phyloP scores from a whole-genome alignment of 2,888 invertebrate species.

The Tetrapedia diversipes region DNA sequence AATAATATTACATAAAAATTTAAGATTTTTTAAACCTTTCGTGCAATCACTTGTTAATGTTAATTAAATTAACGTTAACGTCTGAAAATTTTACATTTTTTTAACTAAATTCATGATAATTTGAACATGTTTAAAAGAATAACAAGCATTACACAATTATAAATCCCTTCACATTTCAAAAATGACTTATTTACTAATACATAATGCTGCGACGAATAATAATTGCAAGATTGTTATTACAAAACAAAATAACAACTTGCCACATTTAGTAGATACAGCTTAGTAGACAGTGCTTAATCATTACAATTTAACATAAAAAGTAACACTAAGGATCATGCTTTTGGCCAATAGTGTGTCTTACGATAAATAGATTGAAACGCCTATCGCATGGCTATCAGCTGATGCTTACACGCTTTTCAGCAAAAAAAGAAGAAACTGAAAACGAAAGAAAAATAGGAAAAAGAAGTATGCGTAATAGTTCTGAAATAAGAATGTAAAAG shows the following conservation, averaged over 20 bases:
- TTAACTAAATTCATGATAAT: no score
- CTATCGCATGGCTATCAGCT: not conserved
- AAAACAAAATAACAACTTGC: not conserved
- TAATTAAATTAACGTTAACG: no score
- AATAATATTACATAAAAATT: not conserved
- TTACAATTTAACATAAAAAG: slow-evolving; percentile 1
- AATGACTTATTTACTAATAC: not conserved
- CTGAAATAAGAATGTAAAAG: no score
- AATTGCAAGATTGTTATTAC: not conserved
- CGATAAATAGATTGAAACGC: not conserved
- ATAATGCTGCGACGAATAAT: not conserved
- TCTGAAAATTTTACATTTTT: no score
- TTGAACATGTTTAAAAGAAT: no score
- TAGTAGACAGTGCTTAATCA: no score
- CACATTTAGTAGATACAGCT: slow-evolving; percentile 1
- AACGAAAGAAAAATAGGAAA: not conserved
- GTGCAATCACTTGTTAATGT: no score
- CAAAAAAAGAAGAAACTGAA: not conserved
- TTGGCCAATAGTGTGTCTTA: slow-evolving; percentile 1
- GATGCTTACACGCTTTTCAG: not conserved
- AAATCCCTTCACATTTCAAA: not conserved
- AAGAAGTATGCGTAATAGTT: not conserved
- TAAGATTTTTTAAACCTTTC: no score
- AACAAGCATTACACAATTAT: not conserved
- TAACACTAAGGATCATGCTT: slow-evolving; percentile 12